These are phyloP conservation scores for Cotesia glomerata DNA, from an alignment of 1,140 invertebrate species.

Conservation along the genomic window DNA sequence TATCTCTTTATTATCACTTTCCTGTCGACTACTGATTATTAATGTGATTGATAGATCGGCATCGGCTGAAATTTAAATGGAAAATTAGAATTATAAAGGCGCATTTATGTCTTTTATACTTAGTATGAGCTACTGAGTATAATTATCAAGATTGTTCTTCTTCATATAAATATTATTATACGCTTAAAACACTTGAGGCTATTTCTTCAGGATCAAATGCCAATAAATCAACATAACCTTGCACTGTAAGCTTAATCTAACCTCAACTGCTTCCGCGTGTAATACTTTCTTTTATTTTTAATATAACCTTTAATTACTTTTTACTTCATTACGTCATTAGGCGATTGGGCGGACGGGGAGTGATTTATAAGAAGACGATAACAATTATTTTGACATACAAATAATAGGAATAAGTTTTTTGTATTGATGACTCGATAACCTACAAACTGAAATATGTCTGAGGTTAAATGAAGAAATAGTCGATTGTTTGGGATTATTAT, in stretches of 20 bases:
- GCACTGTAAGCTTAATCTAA: slow-evolving; percentile 6
- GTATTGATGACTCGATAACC: too few species aligned
- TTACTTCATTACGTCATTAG: neutral
- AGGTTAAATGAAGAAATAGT: too few species aligned
- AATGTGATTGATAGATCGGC: too few species aligned
- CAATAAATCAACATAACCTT: slow-evolving; percentile 24
- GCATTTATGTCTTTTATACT: neutral
- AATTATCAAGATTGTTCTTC: slow-evolving; percentile 19
- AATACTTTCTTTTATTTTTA: neutral
- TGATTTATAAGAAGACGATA: too few species aligned
- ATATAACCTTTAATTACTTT: neutral
- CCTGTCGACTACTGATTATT: too few species aligned
- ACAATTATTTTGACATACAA: too few species aligned
- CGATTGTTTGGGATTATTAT: too few species aligned
- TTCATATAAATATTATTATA: neutral
- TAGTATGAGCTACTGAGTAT: neutral
- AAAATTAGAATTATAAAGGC: neutral
- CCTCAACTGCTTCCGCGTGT: slow-evolving; percentile 11
- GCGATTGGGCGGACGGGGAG: neutral
- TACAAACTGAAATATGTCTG: too few species aligned
- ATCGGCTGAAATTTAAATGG: slow-evolving; percentile 4
- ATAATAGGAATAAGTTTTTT: too few species aligned
- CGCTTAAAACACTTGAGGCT: slow-evolving; percentile 3
- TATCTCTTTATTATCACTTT: neutral
- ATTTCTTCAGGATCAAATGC: slow-evolving; percentile 18